These are phyloP conservation scores for Mormyrops boulengeri DNA, from an alignment of 2,797 vertebrate species.

Conservation along the genomic window DNA sequence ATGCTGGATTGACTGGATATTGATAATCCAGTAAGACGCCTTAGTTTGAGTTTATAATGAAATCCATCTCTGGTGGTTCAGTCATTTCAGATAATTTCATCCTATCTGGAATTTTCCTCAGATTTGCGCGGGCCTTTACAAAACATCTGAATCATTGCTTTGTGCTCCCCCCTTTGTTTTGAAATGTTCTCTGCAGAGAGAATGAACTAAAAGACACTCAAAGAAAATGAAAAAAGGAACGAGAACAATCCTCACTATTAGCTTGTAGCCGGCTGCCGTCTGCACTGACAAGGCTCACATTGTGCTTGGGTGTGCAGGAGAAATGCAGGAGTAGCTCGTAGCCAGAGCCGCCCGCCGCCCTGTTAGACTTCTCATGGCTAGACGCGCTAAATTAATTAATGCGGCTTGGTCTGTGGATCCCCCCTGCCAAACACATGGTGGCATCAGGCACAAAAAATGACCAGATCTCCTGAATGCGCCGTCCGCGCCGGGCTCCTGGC, in stretches of 20 bases:
- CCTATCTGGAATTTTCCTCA: background rate
- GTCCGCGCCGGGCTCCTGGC: slow-evolving; percentile 47
- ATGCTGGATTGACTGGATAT: background rate
- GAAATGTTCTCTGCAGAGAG: background rate
- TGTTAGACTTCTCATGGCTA: slow-evolving; percentile 22
- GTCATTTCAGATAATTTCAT: background rate
- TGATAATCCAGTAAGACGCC: background rate
- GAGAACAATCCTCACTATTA: background rate
- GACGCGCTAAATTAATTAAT: slow-evolving; percentile 50
- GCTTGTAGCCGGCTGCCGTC: background rate
- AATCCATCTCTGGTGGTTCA: background rate
- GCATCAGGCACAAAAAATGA: slow-evolving; percentile 52
- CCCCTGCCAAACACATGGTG: slow-evolving; percentile 63
- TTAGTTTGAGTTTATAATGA: background rate
- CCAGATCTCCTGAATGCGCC: slow-evolving; percentile 49
- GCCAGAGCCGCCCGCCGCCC: slow-evolving; percentile 28
- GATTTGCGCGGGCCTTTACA: background rate
- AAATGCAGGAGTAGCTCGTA: slow-evolving; percentile 23
- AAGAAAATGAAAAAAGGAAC: background rate
- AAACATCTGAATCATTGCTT: slow-evolving; percentile 6
- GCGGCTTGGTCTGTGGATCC: slow-evolving; percentile 47
- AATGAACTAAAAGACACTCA: background rate
- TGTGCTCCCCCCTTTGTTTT: background rate
- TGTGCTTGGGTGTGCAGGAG: slow-evolving; percentile 7
- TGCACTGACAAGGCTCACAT: background rate